Base-by-base conservation (phyloP, 2,888 invertebrate species). In the Megastigmus dorsalis region DNA sequence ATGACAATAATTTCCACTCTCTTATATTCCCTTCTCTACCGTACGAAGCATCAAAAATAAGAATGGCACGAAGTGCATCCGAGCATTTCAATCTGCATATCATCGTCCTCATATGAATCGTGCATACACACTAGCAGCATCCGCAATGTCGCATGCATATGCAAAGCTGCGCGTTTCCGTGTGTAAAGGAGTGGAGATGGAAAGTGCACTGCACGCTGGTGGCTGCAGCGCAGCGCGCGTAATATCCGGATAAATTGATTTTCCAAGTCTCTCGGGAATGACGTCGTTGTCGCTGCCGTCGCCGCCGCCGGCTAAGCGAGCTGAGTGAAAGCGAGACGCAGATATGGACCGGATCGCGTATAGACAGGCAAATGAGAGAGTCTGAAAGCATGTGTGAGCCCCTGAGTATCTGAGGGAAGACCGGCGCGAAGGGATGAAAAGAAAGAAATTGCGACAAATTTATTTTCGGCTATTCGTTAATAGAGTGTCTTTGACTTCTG, bases 161-260 rank as follows among this genome's bases (percentile, higher is more conserved):
- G 23, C 38, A 23, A 33, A 26, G n/a, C 41, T 28, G 13, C 41
- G n/a, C 28, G 28, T 20, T 45, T 45, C 9, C 18, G 33, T 18
- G 30, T 26, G 43, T 18, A 43, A 30, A 43, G 45, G 18, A 60
- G 28, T 9, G 13, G 7, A 33, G 20, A 18, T 15, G 33, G 9
- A 7, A 15, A n/a, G 55, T 28, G 54, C n/a, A 54, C 3, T n/a
- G 6, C 28, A 18, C n/a, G n/a, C 30, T 15, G 54, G 15, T 30
- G 9, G 57, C 20, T 13, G 15, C 15, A n/a, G n/a, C n/a, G 7
- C 6, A 3, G 43, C 4, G 30, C 45, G 45, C 41, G 57, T 48
- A 68, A 59, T 48, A 59, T 50, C 48, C 59, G 50, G n/a, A 68
- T 59, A 59, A 68, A 59, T 68, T 68, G 68, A 68, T 59, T 68